Evolutionary conservation across 2,888 invertebrate species (phyloP).

Genomic region (Ophraella communa): DNA sequence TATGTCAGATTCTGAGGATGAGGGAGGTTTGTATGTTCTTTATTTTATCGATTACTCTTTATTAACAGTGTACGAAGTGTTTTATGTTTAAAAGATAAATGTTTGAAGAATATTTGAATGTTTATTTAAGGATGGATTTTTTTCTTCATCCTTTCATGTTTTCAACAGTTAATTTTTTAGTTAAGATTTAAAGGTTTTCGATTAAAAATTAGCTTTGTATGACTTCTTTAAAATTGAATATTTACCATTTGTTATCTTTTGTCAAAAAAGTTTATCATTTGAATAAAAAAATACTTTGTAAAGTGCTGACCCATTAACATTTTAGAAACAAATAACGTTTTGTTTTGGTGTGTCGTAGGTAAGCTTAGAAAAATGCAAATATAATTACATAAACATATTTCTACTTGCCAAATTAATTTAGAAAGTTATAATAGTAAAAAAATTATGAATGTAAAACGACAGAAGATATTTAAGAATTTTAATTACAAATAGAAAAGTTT

Average conservation of each 20-base stretch:
- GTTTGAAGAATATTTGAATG: not conserved
- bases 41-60: conserved; percentile 8
- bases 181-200: not conserved
- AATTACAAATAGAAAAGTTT: too few relatives aligned
- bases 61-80: not conserved
- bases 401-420: not conserved
- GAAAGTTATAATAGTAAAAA: not conserved
- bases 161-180: too few relatives aligned
- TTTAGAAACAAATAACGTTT: conserved; percentile 14
- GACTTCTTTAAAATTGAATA: not conserved
- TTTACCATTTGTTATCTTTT: too few relatives aligned
- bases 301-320: not conserved
- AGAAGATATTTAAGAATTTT: too few relatives aligned
- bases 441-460: not conserved
- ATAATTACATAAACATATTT: not conserved
- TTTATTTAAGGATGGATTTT: too few relatives aligned
- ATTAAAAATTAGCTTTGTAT: too few relatives aligned
- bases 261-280: conserved; percentile 3
- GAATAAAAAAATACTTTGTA: not conserved
- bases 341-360: conserved; percentile 10
- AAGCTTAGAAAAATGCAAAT: conserved; percentile 16
- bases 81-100: not conserved
- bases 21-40: conserved; percentile 78
- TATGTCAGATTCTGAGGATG: conserved; percentile 99
- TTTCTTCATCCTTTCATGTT: too few relatives aligned